Evolutionary conservation across 2,113 vertebrate genomes (phyloP).

Genomic region (Ciconia maguari): DNA sequence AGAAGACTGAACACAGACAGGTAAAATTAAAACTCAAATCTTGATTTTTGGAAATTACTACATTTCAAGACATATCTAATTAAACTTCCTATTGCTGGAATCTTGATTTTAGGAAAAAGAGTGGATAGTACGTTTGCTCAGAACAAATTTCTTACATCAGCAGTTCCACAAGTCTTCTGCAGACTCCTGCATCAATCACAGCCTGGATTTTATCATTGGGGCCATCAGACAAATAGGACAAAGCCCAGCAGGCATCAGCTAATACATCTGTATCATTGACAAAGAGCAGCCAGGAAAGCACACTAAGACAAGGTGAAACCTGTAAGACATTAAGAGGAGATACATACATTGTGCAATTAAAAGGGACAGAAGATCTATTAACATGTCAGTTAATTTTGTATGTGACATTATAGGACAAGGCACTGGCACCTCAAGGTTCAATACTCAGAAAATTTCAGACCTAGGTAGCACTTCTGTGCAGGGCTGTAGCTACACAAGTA

Average conservation of each 20-base stretch:
- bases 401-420: neutral
- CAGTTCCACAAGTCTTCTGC: slow-evolving; percentile 94
- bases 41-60: neutral
- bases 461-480: neutral
- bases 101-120: neutral
- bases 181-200: slow-evolving; percentile 97
- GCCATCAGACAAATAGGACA: slow-evolving; percentile 95
- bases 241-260: slow-evolving; percentile 97
- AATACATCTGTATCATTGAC: slow-evolving; percentile 95
- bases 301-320: slow-evolving; percentile 96
- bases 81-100: neutral
- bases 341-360: neutral
- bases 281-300: slow-evolving; percentile 96
- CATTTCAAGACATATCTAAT: neutral
- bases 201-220: slow-evolving; percentile 99
- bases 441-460: neutral
- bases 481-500: neutral
- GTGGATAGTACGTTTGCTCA: neutral
- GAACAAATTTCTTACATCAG: slow-evolving; percentile 84
- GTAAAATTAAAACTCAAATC: neutral
- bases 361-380: neutral
- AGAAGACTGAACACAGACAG: neutral
- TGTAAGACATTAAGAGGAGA: slow-evolving; percentile 61
- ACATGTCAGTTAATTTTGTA: neutral
- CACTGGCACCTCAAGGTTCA: neutral